Base-by-base conservation (phyloP, 2,888 invertebrate genomes). In the Ennomos fuscantarius region DNA sequence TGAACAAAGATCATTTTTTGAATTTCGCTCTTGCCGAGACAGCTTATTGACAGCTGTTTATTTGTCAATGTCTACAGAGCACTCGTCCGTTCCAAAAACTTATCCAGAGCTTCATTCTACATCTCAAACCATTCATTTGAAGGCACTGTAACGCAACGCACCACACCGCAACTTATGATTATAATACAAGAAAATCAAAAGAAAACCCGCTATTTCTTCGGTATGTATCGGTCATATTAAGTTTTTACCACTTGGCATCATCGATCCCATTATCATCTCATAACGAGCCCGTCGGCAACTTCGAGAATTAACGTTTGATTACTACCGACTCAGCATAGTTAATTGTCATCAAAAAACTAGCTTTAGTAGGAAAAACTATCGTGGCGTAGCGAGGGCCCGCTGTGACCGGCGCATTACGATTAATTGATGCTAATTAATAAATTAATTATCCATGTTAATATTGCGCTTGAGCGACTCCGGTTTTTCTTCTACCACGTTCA, bases 361-460 rank as follows among this genome's bases (percentile, higher is more conserved):
- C 71, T 67, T 84, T 86, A 77, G 72, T 70, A 66, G 82, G 86
- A 90, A 89, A 86, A 87, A 72, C 77, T 83, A 84, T 75, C 81
- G 74, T 75, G 63, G 79, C 86, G 82, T 77, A 76, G 76, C 86
- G 79, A 72, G 71, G 72, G 75, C 74, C 70, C 75, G 70, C 73
- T 73, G 71, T 71, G 73, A 78, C 80, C 77, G 76, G 76, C 66
- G 78, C 79, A 83, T 79, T 82, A 82, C 86, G 81, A 84, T 86
- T 88, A 89, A 89, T 89, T 87, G 84, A 87, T 87, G 87, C 79
- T 87, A 89, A 90, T 89, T 87, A 88, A 89, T 90, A 87, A 89
- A 90, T 89, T 86, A 89, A 89, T 89, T 89, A 89, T 79, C 82
- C 85, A 88, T 88, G 86, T 85, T 86, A 86, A 86, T 87, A 84